Percentiles rank a stretch among this genome's conserved stretches.
phyloP scores from a whole-genome alignment of 1,140 invertebrate species.

The Pantala flavescens region DNA sequence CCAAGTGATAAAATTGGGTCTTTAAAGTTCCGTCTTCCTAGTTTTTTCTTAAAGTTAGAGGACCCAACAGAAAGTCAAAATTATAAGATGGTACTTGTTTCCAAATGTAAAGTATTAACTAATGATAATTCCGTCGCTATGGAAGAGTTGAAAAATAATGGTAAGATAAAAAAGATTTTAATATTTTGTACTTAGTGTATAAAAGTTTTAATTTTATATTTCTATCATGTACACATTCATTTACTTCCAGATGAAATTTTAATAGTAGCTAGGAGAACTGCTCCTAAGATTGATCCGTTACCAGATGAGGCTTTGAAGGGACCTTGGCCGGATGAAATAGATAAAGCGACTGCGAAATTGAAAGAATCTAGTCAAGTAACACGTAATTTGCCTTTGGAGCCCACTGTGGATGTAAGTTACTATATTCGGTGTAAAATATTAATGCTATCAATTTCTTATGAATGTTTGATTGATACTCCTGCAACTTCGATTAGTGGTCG shows the following conservation, averaged over 20 bases:
- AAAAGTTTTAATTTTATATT: not conserved
- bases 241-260: slow-evolving; percentile 34
- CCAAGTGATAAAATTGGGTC: not conserved
- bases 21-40: not conserved
- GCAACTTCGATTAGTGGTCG: too few species aligned
- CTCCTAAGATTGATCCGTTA: slow-evolving; percentile 26
- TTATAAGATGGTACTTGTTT: not conserved
- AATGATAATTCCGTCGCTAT: not conserved
- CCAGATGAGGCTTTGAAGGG: slow-evolving; percentile 32
- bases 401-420: slow-evolving; percentile 30
- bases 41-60: not conserved
- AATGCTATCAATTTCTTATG: too few species aligned
- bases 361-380: slow-evolving; percentile 28
- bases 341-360: slow-evolving; percentile 32
- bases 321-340: slow-evolving; percentile 35
- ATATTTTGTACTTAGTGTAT: not conserved
- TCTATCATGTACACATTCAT: not conserved
- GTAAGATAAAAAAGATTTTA: not conserved
- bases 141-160: not conserved
- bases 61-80: not conserved
- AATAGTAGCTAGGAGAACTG: slow-evolving; percentile 30
- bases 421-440: slow-evolving; percentile 23
- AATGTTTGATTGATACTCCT: too few species aligned
- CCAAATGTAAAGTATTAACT: not conserved
- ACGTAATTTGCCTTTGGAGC: slow-evolving; percentile 27